Evolutionary conservation across 2,113 vertebrate genomes (phyloP).

Genomic region (Burhinus oedicnemus): DNA sequence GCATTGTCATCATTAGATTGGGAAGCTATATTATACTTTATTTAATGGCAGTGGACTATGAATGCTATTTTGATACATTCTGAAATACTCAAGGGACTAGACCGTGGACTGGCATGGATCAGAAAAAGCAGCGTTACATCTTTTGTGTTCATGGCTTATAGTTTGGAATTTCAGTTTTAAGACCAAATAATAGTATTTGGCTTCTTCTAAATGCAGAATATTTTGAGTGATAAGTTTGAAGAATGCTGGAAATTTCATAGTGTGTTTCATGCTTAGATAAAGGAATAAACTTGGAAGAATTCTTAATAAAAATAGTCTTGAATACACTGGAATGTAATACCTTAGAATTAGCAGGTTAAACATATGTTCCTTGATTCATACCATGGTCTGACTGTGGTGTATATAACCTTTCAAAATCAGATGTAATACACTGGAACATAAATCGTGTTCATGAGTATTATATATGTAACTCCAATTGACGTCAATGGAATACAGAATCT

Average conservation of each 20-base stretch:
- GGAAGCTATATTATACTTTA: background rate
- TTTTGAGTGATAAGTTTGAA: background rate
- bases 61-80: background rate
- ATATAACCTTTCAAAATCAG: slow-evolving; percentile 15
- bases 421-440: background rate
- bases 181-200: background rate
- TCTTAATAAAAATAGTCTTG: background rate
- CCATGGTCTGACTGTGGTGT: background rate
- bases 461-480: background rate
- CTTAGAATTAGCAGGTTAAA: background rate
- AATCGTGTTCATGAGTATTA: background rate
- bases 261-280: background rate
- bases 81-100: background rate
- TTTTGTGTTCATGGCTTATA: background rate
- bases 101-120: background rate
- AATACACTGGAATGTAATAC: background rate
- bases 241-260: background rate
- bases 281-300: background rate
- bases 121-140: background rate
- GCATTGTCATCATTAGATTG: background rate
- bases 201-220: background rate
- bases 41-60: background rate
- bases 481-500: background rate
- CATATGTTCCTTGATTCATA: background rate
- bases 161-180: background rate